Base-by-base conservation (phyloP, 1,140 invertebrate genomes). In the Spodoptera frugiperda region DNA sequence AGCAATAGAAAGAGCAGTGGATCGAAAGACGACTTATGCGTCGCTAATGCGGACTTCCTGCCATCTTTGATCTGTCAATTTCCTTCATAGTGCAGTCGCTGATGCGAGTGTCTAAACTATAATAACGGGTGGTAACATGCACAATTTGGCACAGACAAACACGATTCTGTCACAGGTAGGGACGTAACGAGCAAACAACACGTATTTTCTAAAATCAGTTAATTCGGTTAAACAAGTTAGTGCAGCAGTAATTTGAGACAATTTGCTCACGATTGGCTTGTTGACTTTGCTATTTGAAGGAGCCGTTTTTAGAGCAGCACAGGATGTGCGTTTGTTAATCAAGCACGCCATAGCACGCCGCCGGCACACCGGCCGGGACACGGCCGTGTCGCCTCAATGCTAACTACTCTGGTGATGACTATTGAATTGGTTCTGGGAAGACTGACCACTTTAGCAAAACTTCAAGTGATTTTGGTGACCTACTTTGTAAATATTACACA, bases 41-140 rank as follows among this genome's bases (percentile, higher is more conserved):
- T 77, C 80, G 84, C 86, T 91, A 90, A 91, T 90, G 84, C 82
- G 83, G 84, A 90, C 89, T 87, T 90, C 90, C 88, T 84, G 88
- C 57, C 76, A 82, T 86, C 85, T 89, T 86, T 89, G 82, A 86
- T 90, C 78, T 86, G 82, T 85, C 89, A 90, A 90, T 91, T 89
- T 87, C 82, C 87, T 91, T 85, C 74, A 80, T 80, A 86, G 76
- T 87, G 87, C 87, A 87, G 78, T 87, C 68, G 79, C 72, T 77
- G 78, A 82, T 76, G 67, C 76, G 81, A 76, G 77, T 55, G 54
- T 82, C 82, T 86, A 77, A 73, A 73, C 55, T 59, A 19, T 63
- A 63, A 63, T 63, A 87, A 91, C 81, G 81, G 89, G 83, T 67
- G n/a, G 72, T 81, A 84, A 74, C 85, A 89, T 87, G 87, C 87